Base-by-base conservation (phyloP, 2,113 vertebrate species). In the Hirundichthys speculiger region DNA sequence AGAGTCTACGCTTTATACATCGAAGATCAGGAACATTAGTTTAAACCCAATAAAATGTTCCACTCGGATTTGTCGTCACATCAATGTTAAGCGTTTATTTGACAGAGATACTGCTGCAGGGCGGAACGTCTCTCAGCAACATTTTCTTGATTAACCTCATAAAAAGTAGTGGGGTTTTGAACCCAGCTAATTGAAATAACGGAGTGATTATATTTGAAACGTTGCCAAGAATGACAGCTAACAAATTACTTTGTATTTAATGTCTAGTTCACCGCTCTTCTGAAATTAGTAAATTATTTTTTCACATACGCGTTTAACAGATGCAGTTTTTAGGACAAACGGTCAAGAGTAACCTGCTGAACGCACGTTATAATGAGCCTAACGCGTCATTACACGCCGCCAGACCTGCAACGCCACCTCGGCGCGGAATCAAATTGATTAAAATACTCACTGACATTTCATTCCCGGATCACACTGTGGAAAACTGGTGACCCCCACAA, bases 51-150 rank as follows among this genome's bases (percentile, higher is more conserved):
- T 67, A 74, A 84, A 85, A 69, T 61, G 3, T 55, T 63, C n/a
- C 48, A 25, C 42, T 69, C 57, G 34, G 43, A 73, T 76, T 60
- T 50, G 42, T 60, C 58, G 71, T 72, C 58, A 14, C 40, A 53
- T 64, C 52, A 50, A 52, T 71, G 69, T 85, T 56, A 86, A 86
- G 60, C 30, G 75, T 90, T 88, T 83, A 87, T 79, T 75, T 62
- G 62, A 84, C 64, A 60, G 64, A 53, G 55, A 83, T 63, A 72
- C 59, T 62, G 43, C 3, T 1, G 41, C 61, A 18, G 18, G 76
- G 60, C 48, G 50, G 18, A 76, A 39, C n/a, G 60, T 14, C 16
- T 42, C 57, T 41, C 21, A 59, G 22, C 51, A 16, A 40, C 52
- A 67, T 66, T 46, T 81, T 70, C 69, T 64, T 78, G 57, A 81